Evolutionary conservation across 2,888 invertebrate genomes (phyloP), one percentile per base, ranked within the genome.

Genomic region (Napeogenes sylphis): DNA sequence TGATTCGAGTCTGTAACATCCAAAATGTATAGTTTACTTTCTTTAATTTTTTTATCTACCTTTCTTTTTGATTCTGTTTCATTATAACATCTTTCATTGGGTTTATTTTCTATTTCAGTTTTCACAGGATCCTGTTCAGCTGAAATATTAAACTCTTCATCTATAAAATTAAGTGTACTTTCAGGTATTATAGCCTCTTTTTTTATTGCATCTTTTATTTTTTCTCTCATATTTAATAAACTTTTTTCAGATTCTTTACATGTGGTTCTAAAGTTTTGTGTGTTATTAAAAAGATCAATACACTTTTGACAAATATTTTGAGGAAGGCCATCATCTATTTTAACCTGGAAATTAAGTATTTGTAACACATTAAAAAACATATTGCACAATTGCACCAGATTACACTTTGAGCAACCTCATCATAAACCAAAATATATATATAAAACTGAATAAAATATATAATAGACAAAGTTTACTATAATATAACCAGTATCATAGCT

Each of bases 291-390:
- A 12, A 47, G 61, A 5, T 61, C 65, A 0, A 76, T 45, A 46
- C 84, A 84, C 1, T 61, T 33, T 0, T 56, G 63, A 46, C 84
- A 84, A 61, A 83, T 78, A 3, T 77, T 75, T 66, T 82, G 82
- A 0, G 84, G 82, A 0, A 82, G 57, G 0, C 77, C 76, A 68
- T 84, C 83, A 6, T 78, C 69, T 0, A 64, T 21, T 38, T 68
- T 35, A 0, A 82, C 62, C 82, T 83, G 70, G 3, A 77, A 75
- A 59, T 6, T 10, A 51, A 30, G 3, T 8, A 6, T 14, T 47
- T 14, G 21, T 4, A 14, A 47, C n/a, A 14, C n/a, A n/a, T 35
- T 5, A 35, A 6, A 35, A 21, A 21, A 21, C 21, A 35, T 35
- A 5, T 35, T 35, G 3, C 4, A 6, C 6, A 35, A 35, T 35